These are phyloP conservation scores for Melieria crassipennis DNA, from an alignment of 2,888 invertebrate genomes.

Conservation along the genomic window DNA sequence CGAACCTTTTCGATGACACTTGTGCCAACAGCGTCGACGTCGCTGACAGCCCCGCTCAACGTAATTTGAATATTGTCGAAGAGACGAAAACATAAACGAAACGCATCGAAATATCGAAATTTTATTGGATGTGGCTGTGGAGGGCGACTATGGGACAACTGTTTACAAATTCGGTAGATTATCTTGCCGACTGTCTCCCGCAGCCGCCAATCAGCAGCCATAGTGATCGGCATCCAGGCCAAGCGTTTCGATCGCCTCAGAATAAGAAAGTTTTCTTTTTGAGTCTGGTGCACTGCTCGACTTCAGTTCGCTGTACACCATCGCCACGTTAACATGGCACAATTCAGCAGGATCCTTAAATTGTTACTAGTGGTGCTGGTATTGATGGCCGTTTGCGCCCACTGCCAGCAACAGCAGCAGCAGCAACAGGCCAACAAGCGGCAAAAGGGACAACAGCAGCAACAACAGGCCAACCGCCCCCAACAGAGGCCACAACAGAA, in stretches of 20 bases:
- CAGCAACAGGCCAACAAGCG: background rate
- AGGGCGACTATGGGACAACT: too few relatives aligned
- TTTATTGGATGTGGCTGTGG: too few relatives aligned
- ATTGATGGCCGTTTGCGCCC: constrained; percentile 12
- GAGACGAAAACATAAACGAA: too few relatives aligned
- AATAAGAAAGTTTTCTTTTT: constrained; percentile 27
- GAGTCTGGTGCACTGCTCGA: background rate
- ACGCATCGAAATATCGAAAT: too few relatives aligned
- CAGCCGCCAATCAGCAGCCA: background rate
- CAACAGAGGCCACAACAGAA: background rate
- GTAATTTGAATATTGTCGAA: too few relatives aligned
- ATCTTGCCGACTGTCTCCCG: background rate
- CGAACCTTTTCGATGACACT: too few relatives aligned
- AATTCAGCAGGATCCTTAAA: constrained; percentile 8
- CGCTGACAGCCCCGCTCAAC: too few relatives aligned
- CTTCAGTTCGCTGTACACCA: constrained; percentile 19
- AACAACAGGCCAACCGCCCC: background rate
- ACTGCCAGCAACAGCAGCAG: constrained; percentile 33
- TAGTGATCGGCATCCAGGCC: too few relatives aligned
- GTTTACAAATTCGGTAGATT: background rate
- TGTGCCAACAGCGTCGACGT: too few relatives aligned
- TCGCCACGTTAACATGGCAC: constrained; percentile 33
- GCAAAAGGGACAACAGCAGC: constrained; percentile 1
- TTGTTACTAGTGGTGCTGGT: constrained; percentile 21
- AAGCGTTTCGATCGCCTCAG: too few relatives aligned